Conservation (phyloP, 1,140 invertebrate species). For the Aplysia californica region DNA sequence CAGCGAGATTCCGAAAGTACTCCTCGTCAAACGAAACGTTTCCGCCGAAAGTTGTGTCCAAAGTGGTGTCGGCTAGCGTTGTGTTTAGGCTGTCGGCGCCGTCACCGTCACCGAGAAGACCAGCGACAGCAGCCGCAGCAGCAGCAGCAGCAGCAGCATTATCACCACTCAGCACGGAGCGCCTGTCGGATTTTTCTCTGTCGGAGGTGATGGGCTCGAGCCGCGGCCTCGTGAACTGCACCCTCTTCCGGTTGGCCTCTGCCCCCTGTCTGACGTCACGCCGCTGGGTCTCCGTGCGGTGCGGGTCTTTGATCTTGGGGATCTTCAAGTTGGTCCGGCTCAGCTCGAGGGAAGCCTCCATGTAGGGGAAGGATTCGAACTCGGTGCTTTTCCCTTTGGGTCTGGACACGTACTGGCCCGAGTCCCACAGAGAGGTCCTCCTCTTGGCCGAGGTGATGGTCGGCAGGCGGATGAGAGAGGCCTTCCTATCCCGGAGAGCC, state of each 20-base stretch:
- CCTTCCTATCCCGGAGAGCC: background rate
- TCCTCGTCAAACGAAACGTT: background rate
- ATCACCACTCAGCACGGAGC: too few relatives aligned
- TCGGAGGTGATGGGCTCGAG: too few relatives aligned
- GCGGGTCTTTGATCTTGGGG: background rate
- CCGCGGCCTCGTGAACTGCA: background rate
- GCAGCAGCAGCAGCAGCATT: too few relatives aligned
- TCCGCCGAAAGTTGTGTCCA: background rate
- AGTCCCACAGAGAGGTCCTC: background rate
- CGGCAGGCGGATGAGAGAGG: background rate
- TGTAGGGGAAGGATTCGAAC: background rate
- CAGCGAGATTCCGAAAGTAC: too few relatives aligned
- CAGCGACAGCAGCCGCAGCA: too few relatives aligned
- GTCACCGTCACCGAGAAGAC: background rate
- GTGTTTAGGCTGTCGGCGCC: background rate
- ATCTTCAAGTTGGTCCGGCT: background rate
- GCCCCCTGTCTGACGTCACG: background rate
- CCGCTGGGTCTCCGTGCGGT: background rate
- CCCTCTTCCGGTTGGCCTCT: background rate
- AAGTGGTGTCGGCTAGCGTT: background rate
- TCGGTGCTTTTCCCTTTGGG: background rate
- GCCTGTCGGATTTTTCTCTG: too few relatives aligned
- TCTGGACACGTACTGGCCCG: background rate
- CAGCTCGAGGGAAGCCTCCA: background rate
- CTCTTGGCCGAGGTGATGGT: conserved; percentile 3